Conservation (phyloP, 64 coral and sea anemone species). For the Montipora cactus region DNA sequence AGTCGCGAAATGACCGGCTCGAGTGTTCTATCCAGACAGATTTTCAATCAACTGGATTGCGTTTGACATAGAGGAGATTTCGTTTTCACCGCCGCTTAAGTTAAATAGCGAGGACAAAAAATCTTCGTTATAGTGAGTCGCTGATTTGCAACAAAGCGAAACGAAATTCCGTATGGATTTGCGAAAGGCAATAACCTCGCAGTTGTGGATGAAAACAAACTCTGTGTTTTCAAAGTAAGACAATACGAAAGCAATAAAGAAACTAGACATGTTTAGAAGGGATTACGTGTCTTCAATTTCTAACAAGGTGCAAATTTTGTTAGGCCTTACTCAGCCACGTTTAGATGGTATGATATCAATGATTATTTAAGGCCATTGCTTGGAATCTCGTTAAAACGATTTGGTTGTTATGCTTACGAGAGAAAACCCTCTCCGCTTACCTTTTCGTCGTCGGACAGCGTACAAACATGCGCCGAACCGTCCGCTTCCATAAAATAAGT, state of each 20-base stretch:
- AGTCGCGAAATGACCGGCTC: not conserved
- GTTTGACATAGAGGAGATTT: not conserved
- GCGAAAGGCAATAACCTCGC: not conserved
- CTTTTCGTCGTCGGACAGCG: conserved; percentile 14
- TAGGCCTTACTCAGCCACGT: not conserved
- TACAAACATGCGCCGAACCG: not conserved
- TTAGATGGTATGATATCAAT: not conserved
- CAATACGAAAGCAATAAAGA: not conserved
- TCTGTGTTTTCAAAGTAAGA: not conserved
- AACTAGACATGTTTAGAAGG: not conserved
- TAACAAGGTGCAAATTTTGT: not conserved
- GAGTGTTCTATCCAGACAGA: not conserved
- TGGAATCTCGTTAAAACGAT: not conserved
- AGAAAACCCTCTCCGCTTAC: not conserved
- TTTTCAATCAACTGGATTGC: not conserved
- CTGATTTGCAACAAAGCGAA: not conserved
- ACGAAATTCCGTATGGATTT: not conserved
- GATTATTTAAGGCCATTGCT: not conserved
- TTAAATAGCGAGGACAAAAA: not conserved
- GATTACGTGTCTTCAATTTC: not conserved
- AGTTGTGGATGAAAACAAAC: not conserved
- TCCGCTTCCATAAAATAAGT: conserved; percentile 22
- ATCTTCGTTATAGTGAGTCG: too few species aligned
- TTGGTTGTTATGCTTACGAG: not conserved
- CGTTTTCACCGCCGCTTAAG: not conserved